Percentiles rank a stretch among this genome's conserved stretches.
Conservation (phyloP, 1,140 invertebrate genomes). For the Drosophila ironensis region DNA sequence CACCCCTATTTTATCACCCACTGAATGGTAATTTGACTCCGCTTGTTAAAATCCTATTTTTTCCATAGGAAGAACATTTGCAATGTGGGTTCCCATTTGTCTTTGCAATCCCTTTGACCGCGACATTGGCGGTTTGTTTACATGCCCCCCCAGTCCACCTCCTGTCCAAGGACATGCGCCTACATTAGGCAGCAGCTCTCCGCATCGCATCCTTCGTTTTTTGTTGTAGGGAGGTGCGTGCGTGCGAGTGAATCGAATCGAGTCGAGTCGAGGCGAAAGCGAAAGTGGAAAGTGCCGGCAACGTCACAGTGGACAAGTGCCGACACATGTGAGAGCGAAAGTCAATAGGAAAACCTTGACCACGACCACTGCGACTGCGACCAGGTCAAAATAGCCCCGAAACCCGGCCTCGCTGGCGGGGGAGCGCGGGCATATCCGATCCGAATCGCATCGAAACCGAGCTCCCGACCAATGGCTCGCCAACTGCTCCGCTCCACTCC, state of each 20-base stretch:
- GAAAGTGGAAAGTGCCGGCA: conserved; percentile 53
- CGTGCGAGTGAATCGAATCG: conserved; percentile 34
- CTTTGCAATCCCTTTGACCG: no score
- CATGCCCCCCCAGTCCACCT: conserved; percentile 38
- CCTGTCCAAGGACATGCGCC: conserved; percentile 62
- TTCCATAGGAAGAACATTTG: no score
- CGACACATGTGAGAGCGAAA: conserved; percentile 79
- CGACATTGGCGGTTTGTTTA: conserved; percentile 52
- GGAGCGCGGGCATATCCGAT: conserved; percentile 1
- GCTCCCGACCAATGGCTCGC: conserved; percentile 27
- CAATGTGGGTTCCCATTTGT: no score
- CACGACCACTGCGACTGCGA: conserved; percentile 53
- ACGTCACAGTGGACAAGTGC: conserved; percentile 49
- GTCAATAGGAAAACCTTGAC: conserved; percentile 80
- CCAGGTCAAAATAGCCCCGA: conserved; percentile 12
- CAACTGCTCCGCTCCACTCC: conserved; percentile 49
- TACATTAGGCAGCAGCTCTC: conserved; percentile 18
- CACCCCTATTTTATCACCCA: neutral
- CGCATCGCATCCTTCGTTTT: neutral
- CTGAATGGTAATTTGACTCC: no score
- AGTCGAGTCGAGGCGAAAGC: conserved; percentile 40
- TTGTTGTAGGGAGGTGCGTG: conserved; percentile 23
- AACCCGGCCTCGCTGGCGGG: neutral
- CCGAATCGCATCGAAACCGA: conserved; percentile 12
- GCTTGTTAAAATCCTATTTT: no score